Conservation (phyloP, 2,113 vertebrate species). For the Pomatostomus ruficeps region DNA sequence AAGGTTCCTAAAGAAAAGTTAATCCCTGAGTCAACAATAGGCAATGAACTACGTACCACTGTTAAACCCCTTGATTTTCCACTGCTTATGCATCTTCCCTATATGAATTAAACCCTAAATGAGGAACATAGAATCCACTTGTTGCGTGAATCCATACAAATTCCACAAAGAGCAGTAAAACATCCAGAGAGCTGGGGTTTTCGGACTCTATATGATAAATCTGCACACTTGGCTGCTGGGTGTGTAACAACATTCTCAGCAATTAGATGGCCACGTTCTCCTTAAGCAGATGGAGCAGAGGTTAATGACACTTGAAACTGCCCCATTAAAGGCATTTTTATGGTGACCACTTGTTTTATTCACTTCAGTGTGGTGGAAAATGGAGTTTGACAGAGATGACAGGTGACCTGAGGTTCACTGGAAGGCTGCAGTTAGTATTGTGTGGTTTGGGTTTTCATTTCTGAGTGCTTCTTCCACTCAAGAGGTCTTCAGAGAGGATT, state of each 20-base stretch:
- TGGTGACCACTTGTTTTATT: neutral
- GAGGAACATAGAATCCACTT: neutral
- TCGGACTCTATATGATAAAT: neutral
- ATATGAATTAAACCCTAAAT: neutral
- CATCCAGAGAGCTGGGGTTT: neutral
- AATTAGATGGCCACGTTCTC: slow-evolving; percentile 17
- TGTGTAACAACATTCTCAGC: neutral
- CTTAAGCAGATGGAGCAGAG: slow-evolving; percentile 47
- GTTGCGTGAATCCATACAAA: neutral
- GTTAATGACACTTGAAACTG: slow-evolving; percentile 53
- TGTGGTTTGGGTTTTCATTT: neutral
- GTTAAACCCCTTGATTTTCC: neutral
- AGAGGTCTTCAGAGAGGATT: neutral
- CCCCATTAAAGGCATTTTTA: slow-evolving; percentile 31
- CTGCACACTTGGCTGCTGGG: neutral
- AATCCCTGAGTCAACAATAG: neutral
- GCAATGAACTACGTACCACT: neutral
- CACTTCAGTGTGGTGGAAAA: slow-evolving; percentile 27
- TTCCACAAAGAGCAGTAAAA: neutral
- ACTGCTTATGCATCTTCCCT: neutral
- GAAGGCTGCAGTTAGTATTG: neutral
- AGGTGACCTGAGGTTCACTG: neutral
- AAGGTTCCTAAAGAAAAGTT: neutral
- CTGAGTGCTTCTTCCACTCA: neutral
- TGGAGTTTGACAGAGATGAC: slow-evolving; percentile 22